phyloP scores from a whole-genome alignment of 2,888 invertebrate genomes.

The Pammene aurita region DNA sequence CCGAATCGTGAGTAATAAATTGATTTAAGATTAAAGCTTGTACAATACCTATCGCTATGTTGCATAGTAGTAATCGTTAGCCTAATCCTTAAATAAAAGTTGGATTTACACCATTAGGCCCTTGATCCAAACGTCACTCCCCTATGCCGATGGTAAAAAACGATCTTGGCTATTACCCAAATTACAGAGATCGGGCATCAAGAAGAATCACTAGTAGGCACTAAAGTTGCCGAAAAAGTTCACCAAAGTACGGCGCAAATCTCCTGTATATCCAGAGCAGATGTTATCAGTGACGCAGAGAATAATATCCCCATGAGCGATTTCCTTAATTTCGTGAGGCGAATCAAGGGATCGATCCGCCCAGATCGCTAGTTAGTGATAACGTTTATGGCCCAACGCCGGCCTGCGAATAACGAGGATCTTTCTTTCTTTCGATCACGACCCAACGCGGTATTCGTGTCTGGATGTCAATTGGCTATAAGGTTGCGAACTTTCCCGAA shows the following conservation, averaged over 20 bases:
- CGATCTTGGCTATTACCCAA: slow-evolving; percentile 36
- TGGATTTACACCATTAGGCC: background rate
- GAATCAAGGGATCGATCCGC: slow-evolving; percentile 80
- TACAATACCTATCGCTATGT: too few species aligned
- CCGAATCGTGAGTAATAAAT: too few species aligned
- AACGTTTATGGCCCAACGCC: slow-evolving; percentile 75
- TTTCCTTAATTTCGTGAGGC: slow-evolving; percentile 82
- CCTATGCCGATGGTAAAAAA: slow-evolving; percentile 25
- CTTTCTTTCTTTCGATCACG: slow-evolving; percentile 77
- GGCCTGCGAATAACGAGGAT: slow-evolving; percentile 70
- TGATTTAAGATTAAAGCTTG: too few species aligned
- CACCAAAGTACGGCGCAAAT: slow-evolving; percentile 40
- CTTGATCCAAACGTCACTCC: slow-evolving; percentile 9
- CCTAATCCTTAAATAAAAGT: background rate
- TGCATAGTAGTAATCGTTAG: too few species aligned
- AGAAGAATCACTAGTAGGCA: slow-evolving; percentile 38
- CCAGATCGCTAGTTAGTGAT: slow-evolving; percentile 80
- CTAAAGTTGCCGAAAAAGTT: slow-evolving; percentile 41
- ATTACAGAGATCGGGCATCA: slow-evolving; percentile 25
- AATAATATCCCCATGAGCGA: slow-evolving; percentile 83
- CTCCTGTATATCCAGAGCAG: slow-evolving; percentile 50
- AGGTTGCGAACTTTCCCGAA: slow-evolving; percentile 69
- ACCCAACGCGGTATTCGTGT: slow-evolving; percentile 70
- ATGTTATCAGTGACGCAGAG: slow-evolving; percentile 59
- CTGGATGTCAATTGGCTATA: slow-evolving; percentile 79